Evolutionary conservation across 35 echinoderm and acorn worm species (phyloP).

Genomic region (Stichopus chloronotus): DNA sequence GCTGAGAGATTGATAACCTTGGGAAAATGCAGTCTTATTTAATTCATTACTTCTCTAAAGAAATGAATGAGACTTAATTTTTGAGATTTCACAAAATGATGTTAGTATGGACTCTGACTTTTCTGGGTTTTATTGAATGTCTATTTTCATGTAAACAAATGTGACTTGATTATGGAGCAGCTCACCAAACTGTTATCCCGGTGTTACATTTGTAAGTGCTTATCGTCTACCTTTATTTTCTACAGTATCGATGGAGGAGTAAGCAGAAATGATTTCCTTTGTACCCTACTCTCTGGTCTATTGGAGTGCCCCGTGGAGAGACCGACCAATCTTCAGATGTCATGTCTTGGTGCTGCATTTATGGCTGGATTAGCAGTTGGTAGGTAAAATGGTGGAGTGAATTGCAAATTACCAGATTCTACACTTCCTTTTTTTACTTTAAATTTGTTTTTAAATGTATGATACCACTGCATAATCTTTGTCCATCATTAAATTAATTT

Average conservation of each 20-base stretch:
- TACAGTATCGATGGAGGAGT: slow-evolving; percentile 90
- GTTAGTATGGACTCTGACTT: no score
- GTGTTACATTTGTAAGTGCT: not conserved
- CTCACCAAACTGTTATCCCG: not conserved
- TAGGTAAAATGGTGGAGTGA: slow-evolving; percentile 36
- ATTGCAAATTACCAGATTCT: not conserved
- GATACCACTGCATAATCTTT: not conserved
- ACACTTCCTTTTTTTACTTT: not conserved
- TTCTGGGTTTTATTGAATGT: no score
- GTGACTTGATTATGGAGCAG: not conserved
- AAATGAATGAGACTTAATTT: no score
- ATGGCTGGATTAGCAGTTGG: slow-evolving; percentile 83
- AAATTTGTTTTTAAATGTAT: not conserved
- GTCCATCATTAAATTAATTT: no score
- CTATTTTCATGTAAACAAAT: no score
- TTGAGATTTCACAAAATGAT: no score
- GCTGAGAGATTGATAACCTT: no score
- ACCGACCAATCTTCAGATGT: slow-evolving; percentile 82
- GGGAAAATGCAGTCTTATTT: no score
- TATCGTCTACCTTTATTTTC: not conserved
- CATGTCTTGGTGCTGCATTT: slow-evolving; percentile 90
- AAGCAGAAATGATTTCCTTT: slow-evolving; percentile 82
- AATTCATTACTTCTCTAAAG: no score
- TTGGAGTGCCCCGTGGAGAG: slow-evolving; percentile 72
- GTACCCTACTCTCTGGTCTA: slow-evolving; percentile 66